Evolutionary conservation across 1,140 invertebrate genomes (phyloP).

Genomic region (Thalassaphorura encarpata): DNA sequence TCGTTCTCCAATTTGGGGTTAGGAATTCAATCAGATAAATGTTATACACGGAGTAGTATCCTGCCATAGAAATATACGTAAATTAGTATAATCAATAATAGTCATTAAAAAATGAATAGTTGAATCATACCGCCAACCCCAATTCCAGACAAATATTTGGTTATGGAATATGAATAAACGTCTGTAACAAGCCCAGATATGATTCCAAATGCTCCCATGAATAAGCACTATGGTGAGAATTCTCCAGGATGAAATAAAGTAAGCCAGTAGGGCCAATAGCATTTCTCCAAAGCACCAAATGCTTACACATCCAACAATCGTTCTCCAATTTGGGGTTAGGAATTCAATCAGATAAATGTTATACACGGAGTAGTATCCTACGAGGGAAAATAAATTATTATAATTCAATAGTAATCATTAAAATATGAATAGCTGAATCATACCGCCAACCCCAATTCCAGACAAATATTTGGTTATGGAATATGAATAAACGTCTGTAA

Average conservation of each 20-base stretch:
- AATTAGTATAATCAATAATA: not conserved
- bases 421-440: not conserved
- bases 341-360: constrained; percentile 30
- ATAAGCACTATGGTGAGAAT: constrained; percentile 1
- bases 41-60: constrained; percentile 24
- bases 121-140: constrained; percentile 21
- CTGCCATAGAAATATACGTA: constrained; percentile 12
- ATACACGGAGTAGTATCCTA: constrained; percentile 27
- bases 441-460: constrained; percentile 22
- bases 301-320: constrained; percentile 26
- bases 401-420: not conserved
- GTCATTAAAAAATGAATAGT: not conserved
- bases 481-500: constrained; percentile 10
- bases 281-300: constrained; percentile 30
- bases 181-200: constrained; percentile 11
- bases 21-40: constrained; percentile 31
- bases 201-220: constrained; percentile 19
- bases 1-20: constrained; percentile 23
- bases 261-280: constrained; percentile 20
- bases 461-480: not conserved
- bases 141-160: constrained; percentile 10
- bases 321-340: constrained; percentile 25
- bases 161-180: not conserved
- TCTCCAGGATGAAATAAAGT: constrained; percentile 12
- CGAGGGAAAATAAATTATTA: too few species aligned